Evolutionary conservation across 2,888 invertebrate species (phyloP), one percentile per base, ranked within the genome.

Genomic region (Netelia virgata): DNA sequence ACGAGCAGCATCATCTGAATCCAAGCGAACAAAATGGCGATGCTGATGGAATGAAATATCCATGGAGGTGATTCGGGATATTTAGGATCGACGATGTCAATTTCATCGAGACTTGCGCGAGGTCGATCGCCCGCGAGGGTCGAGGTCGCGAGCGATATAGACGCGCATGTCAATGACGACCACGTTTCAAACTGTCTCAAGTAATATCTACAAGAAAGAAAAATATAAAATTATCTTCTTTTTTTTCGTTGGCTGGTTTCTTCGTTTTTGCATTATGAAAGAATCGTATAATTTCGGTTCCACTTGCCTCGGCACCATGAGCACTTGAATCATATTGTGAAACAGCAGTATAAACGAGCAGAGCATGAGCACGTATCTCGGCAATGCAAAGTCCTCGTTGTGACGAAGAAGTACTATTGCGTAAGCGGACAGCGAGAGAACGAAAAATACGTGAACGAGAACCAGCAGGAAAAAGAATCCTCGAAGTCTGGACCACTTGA

Each of bases 1-100:
- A 95, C 93, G 86, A 95, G 91, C 66, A 95, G 90, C 94, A 95
- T 95, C 88, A 95, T 91, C 91, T 95, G 94, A 47, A 94, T 93
- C 95, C 95, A 95, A 3, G 94, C 94, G 73, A 95, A 90, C 70
- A 95, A 90, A 81, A 95, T 92, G 36, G 94, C 92, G 77, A 94
- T 87, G 88, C 94, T 94, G 83, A 93, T 91, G 53, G 92, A 89
- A 86, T 94, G 94, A 82, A 94, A 87, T 23, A 93, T 89, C 94
- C 94, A 94, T 81, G 90, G 88, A 2, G 91, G 88, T 61, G 89
- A 87, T 57, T 86, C 90, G 85, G 9, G 10, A 16, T 1, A 16
- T 50, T 28, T 28, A 18, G 3, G n/a, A 59, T n/a, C 20, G 41
- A 23, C 53, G 5, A 9, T 53, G 59, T 36, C 70, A 20, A 59